These are phyloP conservation scores for Diabrotica undecimpunctata DNA, from an alignment of 1,140 invertebrate species.

Conservation along the genomic window DNA sequence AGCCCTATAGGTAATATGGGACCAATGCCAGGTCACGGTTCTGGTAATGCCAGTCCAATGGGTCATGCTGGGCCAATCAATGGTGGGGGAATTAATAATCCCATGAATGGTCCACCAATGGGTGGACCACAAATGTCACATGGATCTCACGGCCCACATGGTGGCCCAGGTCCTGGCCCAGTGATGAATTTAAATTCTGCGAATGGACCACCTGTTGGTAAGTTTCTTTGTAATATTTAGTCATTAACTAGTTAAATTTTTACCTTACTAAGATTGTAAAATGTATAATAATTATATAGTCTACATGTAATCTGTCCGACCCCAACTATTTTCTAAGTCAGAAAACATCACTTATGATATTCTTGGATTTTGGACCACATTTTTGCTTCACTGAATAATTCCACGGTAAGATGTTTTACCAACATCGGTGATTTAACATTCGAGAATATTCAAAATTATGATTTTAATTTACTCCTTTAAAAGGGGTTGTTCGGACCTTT, in stretches of 20 bases:
- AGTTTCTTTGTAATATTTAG: conserved; percentile 10
- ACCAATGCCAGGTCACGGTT: conserved; percentile 54
- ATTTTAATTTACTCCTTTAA: no score
- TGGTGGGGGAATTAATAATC: conserved; percentile 49
- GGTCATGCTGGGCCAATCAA: conserved; percentile 57
- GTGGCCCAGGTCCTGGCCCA: conserved; percentile 43
- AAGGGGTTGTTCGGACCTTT: no score
- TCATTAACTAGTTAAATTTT: neutral
- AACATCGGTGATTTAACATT: no score
- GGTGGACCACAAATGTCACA: conserved; percentile 65
- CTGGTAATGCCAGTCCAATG: conserved; percentile 57
- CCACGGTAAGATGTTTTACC: no score
- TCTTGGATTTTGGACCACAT: no score
- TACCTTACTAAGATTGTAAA: no score
- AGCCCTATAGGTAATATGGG: conserved; percentile 69
- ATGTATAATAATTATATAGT: no score
- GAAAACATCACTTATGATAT: no score
- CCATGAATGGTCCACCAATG: conserved; percentile 54
- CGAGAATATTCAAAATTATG: no score
- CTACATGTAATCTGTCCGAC: no score
- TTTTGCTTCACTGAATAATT: no score
- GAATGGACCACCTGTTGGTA: conserved; percentile 37
- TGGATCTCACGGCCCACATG: conserved; percentile 39
- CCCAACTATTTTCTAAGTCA: no score
- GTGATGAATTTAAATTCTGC: conserved; percentile 52